These are phyloP conservation scores for Altica lythri DNA, from an alignment of 2,888 invertebrate genomes.

Conservation along the genomic window DNA sequence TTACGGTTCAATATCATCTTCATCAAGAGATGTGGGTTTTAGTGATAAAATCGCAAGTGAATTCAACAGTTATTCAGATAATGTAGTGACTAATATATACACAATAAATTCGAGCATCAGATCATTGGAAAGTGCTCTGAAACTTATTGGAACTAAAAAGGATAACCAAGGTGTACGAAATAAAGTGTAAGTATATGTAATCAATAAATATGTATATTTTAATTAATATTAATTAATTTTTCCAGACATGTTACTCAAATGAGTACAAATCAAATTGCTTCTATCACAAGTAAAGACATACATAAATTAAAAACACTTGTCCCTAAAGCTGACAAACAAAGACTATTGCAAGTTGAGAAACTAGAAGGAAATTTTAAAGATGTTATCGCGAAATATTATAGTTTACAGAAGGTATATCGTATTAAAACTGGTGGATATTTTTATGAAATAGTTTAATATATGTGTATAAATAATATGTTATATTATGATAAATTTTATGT, in stretches of 20 bases:
- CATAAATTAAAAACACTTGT: slow-evolving; percentile 73
- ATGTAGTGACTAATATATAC: slow-evolving; percentile 80
- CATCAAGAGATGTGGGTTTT: slow-evolving; percentile 69
- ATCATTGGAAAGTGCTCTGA: slow-evolving; percentile 73
- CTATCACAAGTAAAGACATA: slow-evolving; percentile 74
- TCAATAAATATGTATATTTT: slow-evolving; percentile 1
- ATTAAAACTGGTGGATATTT: slow-evolving; percentile 6
- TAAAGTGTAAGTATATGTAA: slow-evolving; percentile 61
- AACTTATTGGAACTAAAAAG: slow-evolving; percentile 74
- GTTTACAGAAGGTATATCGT: slow-evolving; percentile 73
- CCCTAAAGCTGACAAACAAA: slow-evolving; percentile 74
- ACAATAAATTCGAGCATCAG: slow-evolving; percentile 76
- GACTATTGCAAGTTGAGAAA: slow-evolving; percentile 82
- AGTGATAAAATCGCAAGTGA: slow-evolving; percentile 74
- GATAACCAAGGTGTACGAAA: slow-evolving; percentile 72
- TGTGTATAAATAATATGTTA: neutral
- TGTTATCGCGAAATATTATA: slow-evolving; percentile 70
- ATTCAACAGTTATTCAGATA: slow-evolving; percentile 78
- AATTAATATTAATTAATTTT: slow-evolving; percentile 27
- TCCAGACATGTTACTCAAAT: slow-evolving; percentile 74
- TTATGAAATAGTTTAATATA: neutral
- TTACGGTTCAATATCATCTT: slow-evolving; percentile 53
- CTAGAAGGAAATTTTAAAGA: slow-evolving; percentile 82
- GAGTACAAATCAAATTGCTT: slow-evolving; percentile 74
- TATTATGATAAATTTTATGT: neutral